These are phyloP conservation scores for Nyctalus aviator DNA, from an alignment of 2,797 vertebrate species.

Conservation along the genomic window DNA sequence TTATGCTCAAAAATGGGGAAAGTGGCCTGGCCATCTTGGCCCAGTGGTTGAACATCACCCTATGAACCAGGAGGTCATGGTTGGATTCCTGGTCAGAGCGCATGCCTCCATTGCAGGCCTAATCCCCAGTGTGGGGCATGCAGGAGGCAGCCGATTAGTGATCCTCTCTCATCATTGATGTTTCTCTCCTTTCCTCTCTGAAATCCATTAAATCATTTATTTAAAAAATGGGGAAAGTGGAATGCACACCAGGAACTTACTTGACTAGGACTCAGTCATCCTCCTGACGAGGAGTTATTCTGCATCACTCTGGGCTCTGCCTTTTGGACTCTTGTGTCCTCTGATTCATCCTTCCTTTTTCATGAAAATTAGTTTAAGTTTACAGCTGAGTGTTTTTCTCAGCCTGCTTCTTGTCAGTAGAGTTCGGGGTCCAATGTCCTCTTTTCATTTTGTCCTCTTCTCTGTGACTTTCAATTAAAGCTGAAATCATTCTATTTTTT, in stretches of 20 bases:
- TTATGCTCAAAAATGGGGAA: not conserved
- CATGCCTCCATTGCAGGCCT: too few species aligned
- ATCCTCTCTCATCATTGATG: too few species aligned
- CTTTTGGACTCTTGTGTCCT: not conserved
- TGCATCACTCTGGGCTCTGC: not conserved
- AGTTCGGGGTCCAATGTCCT: not conserved
- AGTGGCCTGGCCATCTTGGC: not conserved
- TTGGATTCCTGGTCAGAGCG: too few species aligned
- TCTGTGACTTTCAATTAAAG: not conserved
- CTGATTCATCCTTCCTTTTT: not conserved
- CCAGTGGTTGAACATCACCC: too few species aligned
- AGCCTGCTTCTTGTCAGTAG: not conserved
- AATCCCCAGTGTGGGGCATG: too few species aligned
- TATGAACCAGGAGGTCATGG: too few species aligned
- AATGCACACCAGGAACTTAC: not conserved
- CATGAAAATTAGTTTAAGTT: not conserved
- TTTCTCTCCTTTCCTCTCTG: too few species aligned
- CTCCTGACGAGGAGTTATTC: not conserved
- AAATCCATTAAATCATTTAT: too few species aligned
- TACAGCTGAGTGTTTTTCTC: not conserved
- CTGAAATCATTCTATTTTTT: not conserved
- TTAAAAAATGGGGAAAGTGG: not conserved
- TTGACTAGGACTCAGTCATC: not conserved
- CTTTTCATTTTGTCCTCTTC: not conserved
- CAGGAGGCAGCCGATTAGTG: too few species aligned